Evolutionary conservation across 2,888 invertebrate species (phyloP).

Genomic region (Alloscopus bannaensis): DNA sequence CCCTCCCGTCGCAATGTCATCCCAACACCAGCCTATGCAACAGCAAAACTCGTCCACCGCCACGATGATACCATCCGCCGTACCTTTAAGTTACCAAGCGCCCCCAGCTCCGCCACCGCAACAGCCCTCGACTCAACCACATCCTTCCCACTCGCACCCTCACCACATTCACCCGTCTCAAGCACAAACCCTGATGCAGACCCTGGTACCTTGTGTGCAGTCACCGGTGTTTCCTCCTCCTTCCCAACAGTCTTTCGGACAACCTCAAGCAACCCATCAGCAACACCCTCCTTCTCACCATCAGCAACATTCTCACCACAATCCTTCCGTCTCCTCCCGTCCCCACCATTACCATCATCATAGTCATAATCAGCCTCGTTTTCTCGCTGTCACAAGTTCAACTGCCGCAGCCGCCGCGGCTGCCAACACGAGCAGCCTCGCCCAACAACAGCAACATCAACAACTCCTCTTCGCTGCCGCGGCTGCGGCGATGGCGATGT

Average conservation of each 20-base stretch:
- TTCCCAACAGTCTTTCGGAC: conserved; percentile 47
- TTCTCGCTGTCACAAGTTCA: conserved; percentile 36
- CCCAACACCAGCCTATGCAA: conserved; percentile 16
- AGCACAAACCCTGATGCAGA: conserved; percentile 40
- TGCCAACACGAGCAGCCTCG: not conserved
- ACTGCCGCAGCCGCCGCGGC: conserved; percentile 27
- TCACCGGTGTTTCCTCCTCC: conserved; percentile 35
- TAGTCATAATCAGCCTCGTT: conserved; percentile 27
- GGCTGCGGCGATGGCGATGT: conserved; percentile 52
- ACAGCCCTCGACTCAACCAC: conserved; percentile 1
- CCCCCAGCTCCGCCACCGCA: conserved; percentile 12
- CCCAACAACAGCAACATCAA: conserved; percentile 39
- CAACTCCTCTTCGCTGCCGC: conserved; percentile 49
- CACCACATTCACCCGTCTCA: conserved; percentile 26
- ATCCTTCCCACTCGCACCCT: conserved; percentile 7
- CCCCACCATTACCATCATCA: conserved; percentile 21
- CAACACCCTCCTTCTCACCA: conserved; percentile 8
- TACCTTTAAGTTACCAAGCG: conserved; percentile 36
- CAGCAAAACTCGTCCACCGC: not conserved
- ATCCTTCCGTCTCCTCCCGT: conserved; percentile 16
- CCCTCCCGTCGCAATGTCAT: conserved; percentile 1
- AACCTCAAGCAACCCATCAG: conserved; percentile 22
- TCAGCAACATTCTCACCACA: conserved; percentile 16
- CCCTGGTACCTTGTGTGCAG: conserved; percentile 41
- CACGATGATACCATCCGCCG: conserved; percentile 7